Conservation (phyloP, 2,888 invertebrate genomes). For the Drosophila mimetica region DNA sequence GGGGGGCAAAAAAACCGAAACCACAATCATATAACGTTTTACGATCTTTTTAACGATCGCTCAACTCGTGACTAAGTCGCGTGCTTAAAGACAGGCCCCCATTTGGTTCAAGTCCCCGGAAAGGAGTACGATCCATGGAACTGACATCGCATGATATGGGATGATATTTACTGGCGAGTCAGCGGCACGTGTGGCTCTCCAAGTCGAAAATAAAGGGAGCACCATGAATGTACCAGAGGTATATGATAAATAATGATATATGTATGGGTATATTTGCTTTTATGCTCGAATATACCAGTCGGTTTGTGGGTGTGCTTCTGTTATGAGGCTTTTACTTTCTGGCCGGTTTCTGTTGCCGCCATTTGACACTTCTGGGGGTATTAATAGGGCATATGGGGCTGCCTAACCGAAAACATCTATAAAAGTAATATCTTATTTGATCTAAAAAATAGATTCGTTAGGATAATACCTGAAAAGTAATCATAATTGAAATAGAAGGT, state of each 20-base stretch:
- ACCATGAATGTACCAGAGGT: constrained; percentile 17
- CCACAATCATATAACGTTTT: constrained; percentile 33
- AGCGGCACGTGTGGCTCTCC: constrained; percentile 59
- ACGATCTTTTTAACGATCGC: constrained; percentile 45
- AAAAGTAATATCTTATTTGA: not conserved
- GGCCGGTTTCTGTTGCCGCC: constrained; percentile 19
- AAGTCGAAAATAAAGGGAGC: constrained; percentile 39
- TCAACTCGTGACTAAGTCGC: constrained; percentile 44
- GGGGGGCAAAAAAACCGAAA: not conserved
- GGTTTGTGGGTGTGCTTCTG: not conserved
- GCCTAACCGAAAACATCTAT: not conserved
- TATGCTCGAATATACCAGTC: constrained; percentile 8
- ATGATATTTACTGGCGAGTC: constrained; percentile 8
- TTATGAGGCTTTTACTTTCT: constrained; percentile 13
- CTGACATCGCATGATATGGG: not conserved
- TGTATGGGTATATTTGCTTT: constrained; percentile 3
- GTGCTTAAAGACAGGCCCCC: constrained; percentile 33
- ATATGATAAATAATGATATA: no score
- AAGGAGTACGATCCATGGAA: constrained; percentile 13
- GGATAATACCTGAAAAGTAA: no score
- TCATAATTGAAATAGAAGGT: no score
- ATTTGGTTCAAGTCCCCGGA: not conserved
- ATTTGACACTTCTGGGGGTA: constrained; percentile 14
- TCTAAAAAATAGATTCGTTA: no score
- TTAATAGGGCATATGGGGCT: not conserved